Conservation (phyloP, 2,797 vertebrate genomes). For the Malacoctenus gilli region DNA sequence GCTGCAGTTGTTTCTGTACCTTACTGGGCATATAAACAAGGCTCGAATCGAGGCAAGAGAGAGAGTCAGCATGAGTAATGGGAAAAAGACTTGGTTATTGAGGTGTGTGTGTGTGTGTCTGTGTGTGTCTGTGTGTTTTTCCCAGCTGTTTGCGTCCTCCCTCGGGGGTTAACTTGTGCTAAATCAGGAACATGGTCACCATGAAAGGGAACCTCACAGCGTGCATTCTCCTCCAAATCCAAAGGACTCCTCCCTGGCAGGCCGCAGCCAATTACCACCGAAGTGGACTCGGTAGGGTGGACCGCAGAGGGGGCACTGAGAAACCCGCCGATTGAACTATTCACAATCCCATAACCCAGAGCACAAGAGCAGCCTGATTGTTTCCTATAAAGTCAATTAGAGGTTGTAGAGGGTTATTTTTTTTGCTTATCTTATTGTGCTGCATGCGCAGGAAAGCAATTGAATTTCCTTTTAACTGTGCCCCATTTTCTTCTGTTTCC, state of each 20-base stretch:
- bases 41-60: slow-evolving; percentile 22
- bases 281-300: slow-evolving; percentile 13
- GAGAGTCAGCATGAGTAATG: slow-evolving; percentile 15
- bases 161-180: slow-evolving; percentile 28
- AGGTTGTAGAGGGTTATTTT: too few species aligned
- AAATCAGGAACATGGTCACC: slow-evolving; percentile 52
- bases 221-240: slow-evolving; percentile 37
- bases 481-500: neutral
- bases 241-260: slow-evolving; percentile 24
- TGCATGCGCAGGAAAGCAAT: neutral
- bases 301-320: neutral
- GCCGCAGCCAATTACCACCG: slow-evolving; percentile 36
- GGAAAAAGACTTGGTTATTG: slow-evolving; percentile 16
- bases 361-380: slow-evolving; percentile 3
- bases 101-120: neutral
- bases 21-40: too few species aligned
- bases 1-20: too few species aligned
- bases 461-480: neutral
- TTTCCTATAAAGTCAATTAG: neutral
- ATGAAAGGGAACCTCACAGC: slow-evolving; percentile 48
- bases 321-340: slow-evolving; percentile 22
- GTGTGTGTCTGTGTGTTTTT: neutral
- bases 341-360: slow-evolving; percentile 7
- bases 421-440: neutral
- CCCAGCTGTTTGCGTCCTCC: slow-evolving; percentile 48